A percentile compares a stretch with the other conserved stretches of the same genome.
phyloP scores from a whole-genome alignment of 92 coral and sea anemone species.

The Porites lobata region DNA sequence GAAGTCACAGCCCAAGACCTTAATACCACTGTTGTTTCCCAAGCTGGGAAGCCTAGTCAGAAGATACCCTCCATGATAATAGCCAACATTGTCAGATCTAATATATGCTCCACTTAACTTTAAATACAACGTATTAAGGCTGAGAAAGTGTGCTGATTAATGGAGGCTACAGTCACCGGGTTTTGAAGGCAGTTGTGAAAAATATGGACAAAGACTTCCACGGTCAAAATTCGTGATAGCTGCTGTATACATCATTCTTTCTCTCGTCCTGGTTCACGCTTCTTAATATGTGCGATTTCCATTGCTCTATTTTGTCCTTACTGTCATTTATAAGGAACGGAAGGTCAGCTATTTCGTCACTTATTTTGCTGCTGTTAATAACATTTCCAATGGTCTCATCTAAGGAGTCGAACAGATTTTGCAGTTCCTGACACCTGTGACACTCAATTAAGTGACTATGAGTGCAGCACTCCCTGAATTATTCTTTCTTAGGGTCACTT shows the following conservation, averaged over 20 bases:
- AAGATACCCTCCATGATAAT: slow-evolving; percentile 32
- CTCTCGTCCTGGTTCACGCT: slow-evolving; percentile 17
- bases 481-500: slow-evolving; percentile 28
- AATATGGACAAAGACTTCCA: slow-evolving; percentile 31
- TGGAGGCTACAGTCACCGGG: slow-evolving; percentile 26
- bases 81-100: slow-evolving; percentile 36
- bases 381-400: background rate
- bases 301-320: slow-evolving; percentile 28
- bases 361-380: background rate
- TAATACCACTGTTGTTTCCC: slow-evolving; percentile 26
- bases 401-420: slow-evolving; percentile 11
- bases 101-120: slow-evolving; percentile 15
- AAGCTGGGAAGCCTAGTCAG: slow-evolving; percentile 33
- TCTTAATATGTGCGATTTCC: slow-evolving; percentile 30
- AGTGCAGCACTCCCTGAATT: background rate
- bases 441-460: slow-evolving; percentile 34
- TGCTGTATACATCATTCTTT: slow-evolving; percentile 40
- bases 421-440: slow-evolving; percentile 33
- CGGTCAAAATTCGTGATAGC: slow-evolving; percentile 18
- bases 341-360: slow-evolving; percentile 17
- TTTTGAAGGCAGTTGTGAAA: slow-evolving; percentile 29
- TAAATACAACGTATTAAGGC: slow-evolving; percentile 20
- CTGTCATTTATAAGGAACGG: slow-evolving; percentile 23
- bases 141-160: slow-evolving; percentile 18
- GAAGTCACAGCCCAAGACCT: slow-evolving; percentile 36